Conservation (phyloP, 1,140 invertebrate genomes). For the Triops longicaudatus region DNA sequence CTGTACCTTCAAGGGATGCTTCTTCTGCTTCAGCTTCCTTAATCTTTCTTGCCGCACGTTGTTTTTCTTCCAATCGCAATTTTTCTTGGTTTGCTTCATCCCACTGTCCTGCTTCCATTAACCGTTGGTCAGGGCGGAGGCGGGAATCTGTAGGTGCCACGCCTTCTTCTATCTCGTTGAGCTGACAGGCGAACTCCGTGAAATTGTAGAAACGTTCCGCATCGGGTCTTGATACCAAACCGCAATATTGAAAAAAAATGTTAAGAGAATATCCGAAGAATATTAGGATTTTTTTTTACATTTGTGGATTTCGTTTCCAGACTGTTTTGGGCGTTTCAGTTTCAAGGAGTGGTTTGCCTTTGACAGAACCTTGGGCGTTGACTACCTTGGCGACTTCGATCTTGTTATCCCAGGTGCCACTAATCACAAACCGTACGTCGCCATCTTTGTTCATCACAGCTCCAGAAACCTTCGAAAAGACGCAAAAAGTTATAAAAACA, state of each 20-base stretch:
- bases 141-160: conserved; percentile 93
- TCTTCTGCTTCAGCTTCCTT: conserved; percentile 70
- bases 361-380: conserved; percentile 51
- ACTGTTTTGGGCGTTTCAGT: conserved; percentile 72
- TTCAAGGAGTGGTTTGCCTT: conserved; percentile 75
- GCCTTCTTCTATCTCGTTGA: conserved; percentile 88
- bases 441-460: conserved; percentile 54
- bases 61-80: conserved; percentile 87
- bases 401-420: conserved; percentile 90
- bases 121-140: conserved; percentile 85
- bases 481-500: neutral
- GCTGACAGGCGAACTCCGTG: conserved; percentile 84
- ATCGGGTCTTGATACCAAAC: conserved; percentile 46
- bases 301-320: conserved; percentile 59
- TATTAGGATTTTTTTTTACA: neutral
- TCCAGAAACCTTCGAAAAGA: conserved; percentile 52
- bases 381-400: conserved; percentile 90
- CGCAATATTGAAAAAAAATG: too few relatives aligned
- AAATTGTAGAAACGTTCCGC: conserved; percentile 85
- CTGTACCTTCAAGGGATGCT: conserved; percentile 58
- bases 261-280: too few relatives aligned
- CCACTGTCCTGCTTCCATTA: conserved; percentile 95
- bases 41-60: conserved; percentile 59
- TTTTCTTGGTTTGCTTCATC: conserved; percentile 93
- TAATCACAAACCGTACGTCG: conserved; percentile 64